Evolutionary conservation across 1,140 invertebrate genomes (phyloP).

Genomic region (Phortica variegata): DNA sequence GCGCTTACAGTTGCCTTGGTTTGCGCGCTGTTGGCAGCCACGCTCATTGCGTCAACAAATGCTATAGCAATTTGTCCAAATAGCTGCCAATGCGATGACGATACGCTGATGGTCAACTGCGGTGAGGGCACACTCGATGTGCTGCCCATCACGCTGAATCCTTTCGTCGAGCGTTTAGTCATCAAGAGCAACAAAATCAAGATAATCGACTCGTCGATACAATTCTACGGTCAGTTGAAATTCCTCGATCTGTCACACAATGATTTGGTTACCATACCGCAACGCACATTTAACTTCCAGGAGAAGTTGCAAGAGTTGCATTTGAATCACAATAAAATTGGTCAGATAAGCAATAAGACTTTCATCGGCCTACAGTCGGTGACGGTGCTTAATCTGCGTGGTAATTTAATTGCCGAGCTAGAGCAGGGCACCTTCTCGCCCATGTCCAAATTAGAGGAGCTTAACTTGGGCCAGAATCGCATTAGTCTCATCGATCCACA

Average conservation of each 20-base stretch:
- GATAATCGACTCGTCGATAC: constrained; percentile 81
- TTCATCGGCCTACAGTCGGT: constrained; percentile 76
- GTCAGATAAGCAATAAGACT: constrained; percentile 73
- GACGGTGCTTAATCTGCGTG: constrained; percentile 76
- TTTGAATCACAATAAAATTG: constrained; percentile 82
- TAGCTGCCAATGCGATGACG: constrained; percentile 83
- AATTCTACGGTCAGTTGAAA: constrained; percentile 81
- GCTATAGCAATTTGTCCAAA: constrained; percentile 68
- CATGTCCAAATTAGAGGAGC: constrained; percentile 74
- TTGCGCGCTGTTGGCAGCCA: constrained; percentile 9
- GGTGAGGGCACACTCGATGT: constrained; percentile 82
- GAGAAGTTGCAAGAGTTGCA: constrained; percentile 79
- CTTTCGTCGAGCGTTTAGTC: constrained; percentile 79
- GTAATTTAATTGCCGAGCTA: constrained; percentile 80
- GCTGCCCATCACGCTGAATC: constrained; percentile 87
- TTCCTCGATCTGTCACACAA: constrained; percentile 84
- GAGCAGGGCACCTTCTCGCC: constrained; percentile 74
- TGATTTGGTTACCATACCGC: constrained; percentile 75
- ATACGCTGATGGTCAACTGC: constrained; percentile 83
- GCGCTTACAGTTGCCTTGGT: constrained; percentile 4
- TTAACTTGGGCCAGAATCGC: constrained; percentile 85
- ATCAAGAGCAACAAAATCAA: constrained; percentile 84
- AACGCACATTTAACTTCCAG: constrained; percentile 75
- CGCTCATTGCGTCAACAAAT: constrained; percentile 18
- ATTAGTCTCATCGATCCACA: constrained; percentile 76